phyloP scores from a whole-genome alignment of 1,140 invertebrate genomes.

The Dryas iulia region DNA sequence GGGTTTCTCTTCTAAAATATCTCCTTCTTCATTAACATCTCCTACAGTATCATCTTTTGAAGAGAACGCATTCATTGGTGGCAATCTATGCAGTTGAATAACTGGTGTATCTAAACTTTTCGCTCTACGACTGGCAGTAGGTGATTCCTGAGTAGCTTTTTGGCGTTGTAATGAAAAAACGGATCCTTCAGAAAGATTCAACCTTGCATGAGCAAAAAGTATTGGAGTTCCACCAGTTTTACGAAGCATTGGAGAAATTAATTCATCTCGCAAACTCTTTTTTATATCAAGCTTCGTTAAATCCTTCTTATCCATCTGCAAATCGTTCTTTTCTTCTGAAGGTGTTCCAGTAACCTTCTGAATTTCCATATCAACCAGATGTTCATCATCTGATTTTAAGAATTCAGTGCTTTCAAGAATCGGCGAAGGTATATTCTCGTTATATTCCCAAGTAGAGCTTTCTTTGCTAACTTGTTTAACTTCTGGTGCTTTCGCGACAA shows the following conservation, averaged over 20 bases:
- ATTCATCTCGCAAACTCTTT: constrained; percentile 74
- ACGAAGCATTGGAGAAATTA: constrained; percentile 82
- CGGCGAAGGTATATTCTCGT: constrained; percentile 82
- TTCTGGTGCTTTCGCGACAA: constrained; percentile 77
- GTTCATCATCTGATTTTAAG: constrained; percentile 82
- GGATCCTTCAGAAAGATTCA: constrained; percentile 91
- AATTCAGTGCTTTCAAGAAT: constrained; percentile 82
- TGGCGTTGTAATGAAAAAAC: constrained; percentile 87
- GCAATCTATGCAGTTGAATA: constrained; percentile 87
- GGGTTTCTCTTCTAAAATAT: constrained; percentile 82
- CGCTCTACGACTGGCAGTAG: constrained; percentile 86
- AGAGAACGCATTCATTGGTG: constrained; percentile 91
- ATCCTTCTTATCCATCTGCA: constrained; percentile 55
- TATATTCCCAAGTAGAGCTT: constrained; percentile 82
- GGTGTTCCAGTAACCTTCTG: constrained; percentile 71
- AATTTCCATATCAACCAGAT: constrained; percentile 76
- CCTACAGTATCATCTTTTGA: constrained; percentile 93
- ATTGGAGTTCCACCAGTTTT: constrained; percentile 88
- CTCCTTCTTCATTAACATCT: constrained; percentile 84
- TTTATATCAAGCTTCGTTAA: constrained; percentile 56
- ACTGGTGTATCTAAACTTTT: constrained; percentile 92
- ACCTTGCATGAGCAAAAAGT: constrained; percentile 87
- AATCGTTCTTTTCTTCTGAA: constrained; percentile 57
- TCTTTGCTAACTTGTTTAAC: constrained; percentile 74
- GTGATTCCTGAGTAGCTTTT: constrained; percentile 86